Base-by-base conservation (phyloP, 2,113 vertebrate species). In the Petromus typicus region DNA sequence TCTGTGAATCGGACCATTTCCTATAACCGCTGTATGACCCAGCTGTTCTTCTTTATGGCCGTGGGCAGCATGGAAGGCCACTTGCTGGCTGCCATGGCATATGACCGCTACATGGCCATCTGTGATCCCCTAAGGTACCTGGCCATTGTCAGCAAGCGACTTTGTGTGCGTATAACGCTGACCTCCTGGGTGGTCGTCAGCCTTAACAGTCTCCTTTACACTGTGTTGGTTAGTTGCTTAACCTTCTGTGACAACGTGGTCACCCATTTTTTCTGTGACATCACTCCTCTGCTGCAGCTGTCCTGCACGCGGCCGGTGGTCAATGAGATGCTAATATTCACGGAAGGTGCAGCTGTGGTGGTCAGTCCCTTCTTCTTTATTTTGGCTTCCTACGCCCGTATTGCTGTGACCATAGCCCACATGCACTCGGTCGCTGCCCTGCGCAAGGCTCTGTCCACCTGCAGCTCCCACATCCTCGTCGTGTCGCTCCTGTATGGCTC, bases 241-340 rank as follows among this genome's bases (percentile, higher is more conserved):
- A 94, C 89, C 51, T 98, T 98, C 56, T 98, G 98, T 79, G 95
- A 92, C 56, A 97, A 97, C 76, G 87, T 89, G 37, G n/a, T 98
- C 48, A 93, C 94, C 59, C 97, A 98, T 25, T 98, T 98, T 92
- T 98, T 98, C 80, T 98, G 97, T 93, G 97, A 98, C 61, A 95
- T 98, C n/a, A 96, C 96, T 57, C 90, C 97, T 22, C 51, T 97
- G 43, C 81, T 97, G 66, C 88, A 96, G 83, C 97, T 98, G 17
- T 96, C 97, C 40, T 98, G 97, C 9, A 96, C 90, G 89, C 45
- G 48, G 20, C 97, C 97, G 32, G 66, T 96, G 71, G 59, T 93
- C 83, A 98, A 66, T 69, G 96, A 96, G 73, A 93, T 98, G 89
- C 73, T 94, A 3, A 97, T 96, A 85, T 96, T 96, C 91, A 96